Conservation (phyloP, 1,140 invertebrate species). For the Drosophila dunni region DNA sequence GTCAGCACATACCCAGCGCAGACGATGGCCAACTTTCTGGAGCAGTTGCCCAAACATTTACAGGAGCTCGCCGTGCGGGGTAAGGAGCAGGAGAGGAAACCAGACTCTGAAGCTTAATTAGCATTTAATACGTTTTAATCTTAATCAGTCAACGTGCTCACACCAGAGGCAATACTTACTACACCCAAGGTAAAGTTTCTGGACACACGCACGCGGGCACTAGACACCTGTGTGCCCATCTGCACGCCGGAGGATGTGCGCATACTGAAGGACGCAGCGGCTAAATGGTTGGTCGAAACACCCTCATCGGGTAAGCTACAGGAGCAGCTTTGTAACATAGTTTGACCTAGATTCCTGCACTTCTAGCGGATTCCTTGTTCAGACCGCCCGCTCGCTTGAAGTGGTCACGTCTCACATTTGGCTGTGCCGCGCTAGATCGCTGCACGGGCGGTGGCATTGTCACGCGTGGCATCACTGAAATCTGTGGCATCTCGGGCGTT, state of each 20-base stretch:
- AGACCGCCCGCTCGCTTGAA: conserved; percentile 58
- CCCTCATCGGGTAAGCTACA: conserved; percentile 49
- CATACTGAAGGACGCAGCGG: conserved; percentile 72
- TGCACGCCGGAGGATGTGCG: conserved; percentile 76
- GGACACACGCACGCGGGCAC: conserved; percentile 47
- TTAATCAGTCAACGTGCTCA: conserved; percentile 58
- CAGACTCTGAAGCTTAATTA: conserved; percentile 22
- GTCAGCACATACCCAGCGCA: conserved; percentile 29
- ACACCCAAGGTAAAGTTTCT: conserved; percentile 58
- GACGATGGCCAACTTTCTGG: conserved; percentile 68
- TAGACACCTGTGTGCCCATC: conserved; percentile 47
- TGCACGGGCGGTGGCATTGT: conserved; percentile 90
- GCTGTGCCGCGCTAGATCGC: conserved; percentile 87
- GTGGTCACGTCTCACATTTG: conserved; percentile 86
- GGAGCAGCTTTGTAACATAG: not conserved
- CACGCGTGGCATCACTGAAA: conserved; percentile 91
- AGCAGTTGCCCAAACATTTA: conserved; percentile 60
- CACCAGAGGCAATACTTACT: conserved; percentile 61
- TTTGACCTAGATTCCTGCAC: not conserved
- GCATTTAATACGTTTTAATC: conserved; percentile 32
- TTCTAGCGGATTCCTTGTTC: conserved; percentile 56
- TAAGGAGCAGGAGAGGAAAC: conserved; percentile 32
- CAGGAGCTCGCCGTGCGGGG: conserved; percentile 54
- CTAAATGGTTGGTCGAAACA: conserved; percentile 68
- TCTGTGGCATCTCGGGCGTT: conserved; percentile 92